phyloP scores from a whole-genome alignment of 2,888 invertebrate species.

The Mylabris sibirica region DNA sequence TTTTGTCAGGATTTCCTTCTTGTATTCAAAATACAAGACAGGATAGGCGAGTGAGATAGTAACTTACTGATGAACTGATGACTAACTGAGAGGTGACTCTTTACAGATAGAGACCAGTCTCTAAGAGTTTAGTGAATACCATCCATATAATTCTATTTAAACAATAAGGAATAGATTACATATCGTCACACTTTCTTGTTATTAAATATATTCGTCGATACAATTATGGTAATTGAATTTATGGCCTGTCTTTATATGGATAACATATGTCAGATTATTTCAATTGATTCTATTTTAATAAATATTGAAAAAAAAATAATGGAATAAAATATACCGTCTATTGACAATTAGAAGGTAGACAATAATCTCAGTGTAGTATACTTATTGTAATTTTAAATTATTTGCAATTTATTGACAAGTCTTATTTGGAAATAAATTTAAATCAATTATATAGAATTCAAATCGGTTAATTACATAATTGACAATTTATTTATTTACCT shows the following conservation, averaged over 20 bases:
- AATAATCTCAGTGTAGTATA: not conserved
- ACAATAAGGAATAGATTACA: not conserved
- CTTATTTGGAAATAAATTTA: not conserved
- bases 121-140: no score
- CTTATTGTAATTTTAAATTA: not conserved
- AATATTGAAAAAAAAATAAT: not conserved
- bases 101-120: no score
- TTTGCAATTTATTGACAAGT: not conserved
- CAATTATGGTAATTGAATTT: slow-evolving; percentile 12
- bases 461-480: not conserved
- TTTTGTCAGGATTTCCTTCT: no score
- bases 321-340: not conserved
- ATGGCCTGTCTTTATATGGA: slow-evolving; percentile 1
- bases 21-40: no score
- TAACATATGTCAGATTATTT: not conserved
- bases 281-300: not conserved
- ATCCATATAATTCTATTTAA: no score
- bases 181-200: not conserved
- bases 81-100: no score
- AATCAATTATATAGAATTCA: slow-evolving; percentile 3
- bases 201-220: not conserved
- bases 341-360: not conserved
- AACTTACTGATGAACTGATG: no score
- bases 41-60: no score
- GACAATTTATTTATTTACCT: not conserved